Conservation (phyloP, 2,888 invertebrate species). For the Caenorhabditis becei region DNA sequence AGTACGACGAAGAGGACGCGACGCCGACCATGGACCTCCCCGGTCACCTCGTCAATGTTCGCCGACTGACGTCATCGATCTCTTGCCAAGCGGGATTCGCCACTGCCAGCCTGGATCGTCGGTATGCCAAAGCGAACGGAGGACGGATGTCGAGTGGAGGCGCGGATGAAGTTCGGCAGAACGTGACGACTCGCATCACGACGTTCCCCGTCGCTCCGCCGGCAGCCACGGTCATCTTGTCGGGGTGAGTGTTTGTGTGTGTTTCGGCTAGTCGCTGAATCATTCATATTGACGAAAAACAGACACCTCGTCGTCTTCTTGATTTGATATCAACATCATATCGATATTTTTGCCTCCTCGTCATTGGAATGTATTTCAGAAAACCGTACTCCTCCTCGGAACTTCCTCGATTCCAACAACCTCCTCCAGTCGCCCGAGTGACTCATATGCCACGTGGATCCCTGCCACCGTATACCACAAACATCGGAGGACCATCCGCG, state of each 20-base stretch:
- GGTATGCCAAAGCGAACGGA: slow-evolving; percentile 51
- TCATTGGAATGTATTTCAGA: slow-evolving; percentile 35
- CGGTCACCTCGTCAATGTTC: slow-evolving; percentile 35
- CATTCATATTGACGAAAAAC: slow-evolving; percentile 7
- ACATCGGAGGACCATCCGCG: not conserved
- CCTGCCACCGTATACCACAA: slow-evolving; percentile 56
- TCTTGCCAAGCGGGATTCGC: slow-evolving; percentile 68
- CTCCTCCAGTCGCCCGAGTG: slow-evolving; percentile 59
- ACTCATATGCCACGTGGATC: slow-evolving; percentile 60
- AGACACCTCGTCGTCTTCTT: not conserved
- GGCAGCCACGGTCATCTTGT: slow-evolving; percentile 46
- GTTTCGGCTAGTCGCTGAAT: not conserved
- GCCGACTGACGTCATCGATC: slow-evolving; percentile 55
- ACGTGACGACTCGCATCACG: slow-evolving; percentile 64
- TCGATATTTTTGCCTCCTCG: not conserved
- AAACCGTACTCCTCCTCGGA: slow-evolving; percentile 62
- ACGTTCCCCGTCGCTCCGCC: slow-evolving; percentile 70
- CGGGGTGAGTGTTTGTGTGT: slow-evolving; percentile 43
- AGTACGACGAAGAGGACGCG: slow-evolving; percentile 48
- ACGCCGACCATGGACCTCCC: slow-evolving; percentile 58
- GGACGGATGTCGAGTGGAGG: slow-evolving; percentile 36
- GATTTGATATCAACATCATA: not conserved
- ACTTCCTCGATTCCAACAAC: slow-evolving; percentile 66
- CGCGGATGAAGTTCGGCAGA: slow-evolving; percentile 52
- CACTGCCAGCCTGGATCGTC: slow-evolving; percentile 68